Conservation (phyloP, 2,797 vertebrate species). For the Cichlasoma orientale region DNA sequence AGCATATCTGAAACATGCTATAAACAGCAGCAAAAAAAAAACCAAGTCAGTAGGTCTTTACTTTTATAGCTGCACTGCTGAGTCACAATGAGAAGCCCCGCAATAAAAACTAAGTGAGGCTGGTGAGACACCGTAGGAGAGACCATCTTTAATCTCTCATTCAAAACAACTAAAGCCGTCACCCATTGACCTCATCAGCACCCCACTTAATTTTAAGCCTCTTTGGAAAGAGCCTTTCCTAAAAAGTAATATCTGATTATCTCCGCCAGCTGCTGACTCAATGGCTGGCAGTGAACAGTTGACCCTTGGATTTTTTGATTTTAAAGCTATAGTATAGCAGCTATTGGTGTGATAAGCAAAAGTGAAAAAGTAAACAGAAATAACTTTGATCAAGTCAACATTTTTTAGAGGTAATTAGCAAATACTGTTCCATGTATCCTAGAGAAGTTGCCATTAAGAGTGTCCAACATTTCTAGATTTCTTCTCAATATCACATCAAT, state of each 20-base stretch:
- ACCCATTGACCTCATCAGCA: constrained; percentile 29
- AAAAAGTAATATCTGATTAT: constrained; percentile 49
- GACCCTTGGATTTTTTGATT: background rate
- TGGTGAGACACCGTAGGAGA: constrained; percentile 19
- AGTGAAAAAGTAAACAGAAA: background rate
- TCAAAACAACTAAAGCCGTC: constrained; percentile 48
- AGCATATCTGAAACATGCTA: constrained; percentile 46
- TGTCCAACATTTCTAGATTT: background rate
- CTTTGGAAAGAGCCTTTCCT: constrained; percentile 13
- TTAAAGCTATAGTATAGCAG: background rate
- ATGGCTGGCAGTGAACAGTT: constrained; percentile 1
- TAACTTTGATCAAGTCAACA: background rate
- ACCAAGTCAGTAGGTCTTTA: constrained; percentile 44
- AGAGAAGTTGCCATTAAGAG: background rate
- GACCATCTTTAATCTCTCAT: constrained; percentile 43
- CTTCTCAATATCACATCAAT: constrained; percentile 6
- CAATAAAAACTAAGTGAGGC: constrained; percentile 32
- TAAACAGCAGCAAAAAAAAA: constrained; percentile 47
- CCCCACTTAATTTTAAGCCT: constrained; percentile 37
- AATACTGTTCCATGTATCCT: background rate
- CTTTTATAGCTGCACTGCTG: constrained; percentile 50
- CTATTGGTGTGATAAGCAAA: background rate
- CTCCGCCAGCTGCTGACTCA: constrained; percentile 27
- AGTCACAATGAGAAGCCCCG: constrained; percentile 37
- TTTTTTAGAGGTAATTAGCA: background rate